Evolutionary conservation across 2,113 vertebrate genomes (phyloP), one percentile per base, ranked within the genome.

Genomic region (Penelope pileata): DNA sequence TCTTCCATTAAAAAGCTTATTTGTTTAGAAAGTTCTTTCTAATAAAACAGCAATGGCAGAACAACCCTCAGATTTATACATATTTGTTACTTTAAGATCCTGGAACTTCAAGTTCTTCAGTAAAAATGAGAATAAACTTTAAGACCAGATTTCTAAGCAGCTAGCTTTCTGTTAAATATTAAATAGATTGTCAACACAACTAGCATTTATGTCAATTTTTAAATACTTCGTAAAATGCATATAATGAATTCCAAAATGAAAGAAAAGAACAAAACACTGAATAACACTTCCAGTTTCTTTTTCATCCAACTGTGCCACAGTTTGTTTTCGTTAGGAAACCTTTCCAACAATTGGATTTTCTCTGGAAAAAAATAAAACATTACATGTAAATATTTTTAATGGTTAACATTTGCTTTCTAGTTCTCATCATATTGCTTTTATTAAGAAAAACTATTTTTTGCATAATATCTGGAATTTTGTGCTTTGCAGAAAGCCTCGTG

Each of bases 291-390:
- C 98, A 98, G 97, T 96, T 98, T 97, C 96, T 96, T 96, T 96
- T 86, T 80, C 94, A 86, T 96, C 87, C 92, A 92, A 81, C 22
- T 90, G 63, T 86, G 47, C 58, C 62, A 79, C 48, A 82, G 43
- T 89, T 95, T 82, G 85, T 67, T 88, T 79, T 43, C 73, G 94
- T 97, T 98, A 99, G 60, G 98, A 99, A 86, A 98, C 98, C 97
- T 99, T 99, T 70, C 99, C 99, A 73, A 99, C 98, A 66, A 99
- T 99, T 10, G 99, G 99, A 97, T 99, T 99, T 97, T 99, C 98
- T 97, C 99, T 99, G 97, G 9, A 94, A 96, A 92, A 92, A 96
- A 32, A 19, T 22, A 83, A 81, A 92, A 87, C 23, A 89, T n/a
- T 16, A 1, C 2, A 72, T 6, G 5, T 91, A 74, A 95, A 36